Evolutionary conservation across 2,113 vertebrate species (phyloP).

Genomic region (Albula goreensis): DNA sequence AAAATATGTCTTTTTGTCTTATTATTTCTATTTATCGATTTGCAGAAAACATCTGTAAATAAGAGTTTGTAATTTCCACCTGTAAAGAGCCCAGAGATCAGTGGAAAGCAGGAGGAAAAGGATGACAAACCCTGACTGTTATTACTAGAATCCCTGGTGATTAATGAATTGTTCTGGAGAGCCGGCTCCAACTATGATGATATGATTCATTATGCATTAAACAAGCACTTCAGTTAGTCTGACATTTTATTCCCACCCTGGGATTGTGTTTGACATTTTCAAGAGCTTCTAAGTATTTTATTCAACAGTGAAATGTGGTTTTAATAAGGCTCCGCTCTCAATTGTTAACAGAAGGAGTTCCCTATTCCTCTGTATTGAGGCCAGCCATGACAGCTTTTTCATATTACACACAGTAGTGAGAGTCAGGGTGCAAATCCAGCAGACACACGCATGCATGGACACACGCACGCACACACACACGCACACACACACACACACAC

Average conservation of each 20-base stretch:
- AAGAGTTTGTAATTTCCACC: neutral
- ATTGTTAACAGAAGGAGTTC: slow-evolving; percentile 89
- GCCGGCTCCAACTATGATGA: slow-evolving; percentile 83
- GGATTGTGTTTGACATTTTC: slow-evolving; percentile 98
- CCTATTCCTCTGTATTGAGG: slow-evolving; percentile 79
- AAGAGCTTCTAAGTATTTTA: slow-evolving; percentile 99
- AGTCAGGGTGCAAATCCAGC: slow-evolving; percentile 84
- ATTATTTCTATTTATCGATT: slow-evolving; percentile 11
- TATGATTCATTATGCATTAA: slow-evolving; percentile 98
- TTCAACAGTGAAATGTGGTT: slow-evolving; percentile 98
- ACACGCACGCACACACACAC: slow-evolving; percentile 35
- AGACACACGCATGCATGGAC: slow-evolving; percentile 39
- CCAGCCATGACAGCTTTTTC: slow-evolving; percentile 90
- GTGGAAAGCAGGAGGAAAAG: neutral
- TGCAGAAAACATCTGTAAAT: slow-evolving; percentile 13
- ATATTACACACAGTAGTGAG: slow-evolving; percentile 97
- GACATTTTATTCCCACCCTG: slow-evolving; percentile 94
- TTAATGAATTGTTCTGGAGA: slow-evolving; percentile 93
- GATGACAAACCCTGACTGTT: neutral
- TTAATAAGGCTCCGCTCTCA: slow-evolving; percentile 91
- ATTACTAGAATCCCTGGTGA: slow-evolving; percentile 57
- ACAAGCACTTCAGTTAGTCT: slow-evolving; percentile 88
- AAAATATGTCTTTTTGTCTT: neutral
- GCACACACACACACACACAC: neutral
- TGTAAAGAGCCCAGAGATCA: neutral